phyloP scores from a whole-genome alignment of 2,113 vertebrate genomes.

The Sardina pilchardus region DNA sequence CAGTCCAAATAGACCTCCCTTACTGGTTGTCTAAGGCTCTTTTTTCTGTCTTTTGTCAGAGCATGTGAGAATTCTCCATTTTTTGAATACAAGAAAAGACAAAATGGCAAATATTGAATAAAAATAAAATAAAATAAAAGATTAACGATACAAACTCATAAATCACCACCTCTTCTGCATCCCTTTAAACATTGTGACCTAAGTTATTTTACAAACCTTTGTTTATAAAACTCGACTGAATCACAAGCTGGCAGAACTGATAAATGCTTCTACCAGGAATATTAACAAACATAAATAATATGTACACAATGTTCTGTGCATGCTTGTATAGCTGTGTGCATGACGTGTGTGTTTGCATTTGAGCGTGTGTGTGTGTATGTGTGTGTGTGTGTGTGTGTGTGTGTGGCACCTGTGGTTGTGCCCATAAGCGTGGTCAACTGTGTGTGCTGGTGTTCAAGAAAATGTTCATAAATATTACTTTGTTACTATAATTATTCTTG shows the following conservation, averaged over 20 bases:
- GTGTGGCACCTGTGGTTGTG: background rate
- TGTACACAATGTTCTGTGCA: slow-evolving; percentile 70
- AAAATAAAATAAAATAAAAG: slow-evolving; percentile 3
- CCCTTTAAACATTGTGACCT: slow-evolving; percentile 43
- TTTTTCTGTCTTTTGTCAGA: slow-evolving; percentile 29
- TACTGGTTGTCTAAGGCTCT: slow-evolving; percentile 41
- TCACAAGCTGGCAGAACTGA: slow-evolving; percentile 35
- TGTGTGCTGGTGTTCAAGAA: slow-evolving; percentile 31
- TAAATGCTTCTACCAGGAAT: slow-evolving; percentile 48
- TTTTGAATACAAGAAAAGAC: slow-evolving; percentile 35
- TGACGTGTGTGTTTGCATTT: slow-evolving; percentile 53
- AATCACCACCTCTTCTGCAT: slow-evolving; percentile 28
- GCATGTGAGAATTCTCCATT: slow-evolving; percentile 22
- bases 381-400: background rate
- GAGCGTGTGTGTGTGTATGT: slow-evolving; percentile 48
- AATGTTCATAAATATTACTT: slow-evolving; percentile 67
- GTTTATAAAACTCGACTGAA: slow-evolving; percentile 38
- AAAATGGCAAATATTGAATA: slow-evolving; percentile 34
- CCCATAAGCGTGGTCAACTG: background rate
- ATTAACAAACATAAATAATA: slow-evolving; percentile 77
- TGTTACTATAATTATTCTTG: slow-evolving; percentile 48
- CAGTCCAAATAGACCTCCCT: slow-evolving; percentile 15
- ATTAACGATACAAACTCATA: slow-evolving; percentile 24
- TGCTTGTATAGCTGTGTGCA: slow-evolving; percentile 58
- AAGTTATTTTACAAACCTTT: slow-evolving; percentile 30